Base-by-base conservation (phyloP, 2,797 vertebrate genomes). In the Todus mexicanus region DNA sequence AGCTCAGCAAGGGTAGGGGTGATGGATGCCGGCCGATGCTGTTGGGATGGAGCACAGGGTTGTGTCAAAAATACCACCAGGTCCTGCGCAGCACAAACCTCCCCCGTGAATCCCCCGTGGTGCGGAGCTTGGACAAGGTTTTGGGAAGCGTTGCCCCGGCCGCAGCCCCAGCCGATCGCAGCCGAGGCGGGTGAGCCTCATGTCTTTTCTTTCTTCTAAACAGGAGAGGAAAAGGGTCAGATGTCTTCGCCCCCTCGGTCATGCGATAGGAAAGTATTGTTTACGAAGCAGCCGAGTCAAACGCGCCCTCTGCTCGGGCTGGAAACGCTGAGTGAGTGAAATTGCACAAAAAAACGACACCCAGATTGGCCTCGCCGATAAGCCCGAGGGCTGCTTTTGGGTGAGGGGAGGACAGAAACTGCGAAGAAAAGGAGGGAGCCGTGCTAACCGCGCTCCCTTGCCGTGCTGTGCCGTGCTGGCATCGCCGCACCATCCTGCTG, bases 251-350 rank as follows among this genome's bases (percentile, higher is more conserved):
- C 74, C 31, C 72, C 75, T 84, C 7, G 64, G 64, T 57, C 78
- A 22, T 35, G 83, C 72, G 40, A 82, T 94, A 82, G 95, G 96
- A 93, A 96, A 95, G 91, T 87, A 42, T 72, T 79, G 93, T n/a
- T 94, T 94, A 76, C 53, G 40, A 40, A 45, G 69, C 37, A 40
- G 80, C 54, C 11, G 12, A 88, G 95, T 86, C 47, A 61, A 93
- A 83, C 81, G 60, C 86, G 80, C 82, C 93, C 91, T 68, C 86
- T 22, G 79, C 66, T 89, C 88, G 94, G 93, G 82, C 51, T 95
- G 93, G 66, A 96, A 96, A 95, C 70, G 94, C 96, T 97, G 97
- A 97, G 96, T 76, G 84, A 83, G 95, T 91, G 81, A 87, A 96
- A 97, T 89, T 57, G 74, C 51, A 56, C 93, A 21, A 22, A 68